Conservation (phyloP, 2,797 vertebrate genomes). For the Amniataba percoides region DNA sequence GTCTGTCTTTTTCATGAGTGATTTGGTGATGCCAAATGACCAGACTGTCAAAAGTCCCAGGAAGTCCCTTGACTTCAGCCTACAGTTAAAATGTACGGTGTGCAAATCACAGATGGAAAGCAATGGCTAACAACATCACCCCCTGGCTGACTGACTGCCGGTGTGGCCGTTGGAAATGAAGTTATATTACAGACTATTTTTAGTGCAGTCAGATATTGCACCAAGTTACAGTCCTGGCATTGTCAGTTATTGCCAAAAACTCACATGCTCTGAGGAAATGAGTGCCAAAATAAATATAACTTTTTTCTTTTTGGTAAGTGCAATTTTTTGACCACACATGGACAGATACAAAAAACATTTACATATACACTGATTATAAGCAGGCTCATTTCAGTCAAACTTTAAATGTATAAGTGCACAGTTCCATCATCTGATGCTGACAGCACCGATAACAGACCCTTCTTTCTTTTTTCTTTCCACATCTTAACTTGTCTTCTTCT, state of each 20-base stretch:
- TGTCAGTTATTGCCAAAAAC: neutral
- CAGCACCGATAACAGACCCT: neutral
- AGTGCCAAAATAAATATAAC: neutral
- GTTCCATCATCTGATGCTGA: constrained; percentile 51
- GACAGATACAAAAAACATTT: neutral
- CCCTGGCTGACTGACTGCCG: neutral
- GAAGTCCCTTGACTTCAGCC: neutral
- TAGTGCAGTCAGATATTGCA: neutral
- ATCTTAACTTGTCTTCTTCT: neutral
- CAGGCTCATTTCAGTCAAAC: neutral
- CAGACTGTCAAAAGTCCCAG: neutral
- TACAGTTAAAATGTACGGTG: neutral
- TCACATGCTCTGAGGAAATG: neutral
- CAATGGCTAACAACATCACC: neutral
- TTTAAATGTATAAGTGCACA: constrained; percentile 38
- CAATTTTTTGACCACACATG: neutral
- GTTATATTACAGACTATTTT: constrained; percentile 5
- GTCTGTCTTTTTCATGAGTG: too few relatives aligned
- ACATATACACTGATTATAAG: neutral
- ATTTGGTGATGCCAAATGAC: neutral
- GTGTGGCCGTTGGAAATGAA: neutral
- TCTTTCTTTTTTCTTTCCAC: neutral
- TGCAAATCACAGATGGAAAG: neutral
- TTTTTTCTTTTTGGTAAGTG: neutral
- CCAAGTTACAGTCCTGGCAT: neutral